A percentile compares a stretch with the other conserved stretches of the same genome.
Conservation (phyloP, 1,140 invertebrate species). For the Euborellia annulipes region DNA sequence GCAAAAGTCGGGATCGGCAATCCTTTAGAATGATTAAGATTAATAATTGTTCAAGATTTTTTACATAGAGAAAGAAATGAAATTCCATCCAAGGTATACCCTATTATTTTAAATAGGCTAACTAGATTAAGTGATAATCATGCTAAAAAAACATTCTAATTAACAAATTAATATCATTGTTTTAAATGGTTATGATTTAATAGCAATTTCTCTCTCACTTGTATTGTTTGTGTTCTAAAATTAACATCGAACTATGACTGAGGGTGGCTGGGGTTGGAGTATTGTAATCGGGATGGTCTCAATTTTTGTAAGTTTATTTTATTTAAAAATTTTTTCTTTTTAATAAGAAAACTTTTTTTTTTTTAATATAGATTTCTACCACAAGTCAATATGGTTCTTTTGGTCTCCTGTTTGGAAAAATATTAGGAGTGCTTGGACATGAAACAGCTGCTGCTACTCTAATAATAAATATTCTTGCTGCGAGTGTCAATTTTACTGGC, state of each 20-base stretch:
- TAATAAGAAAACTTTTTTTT: not conserved
- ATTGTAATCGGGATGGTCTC: slow-evolving; percentile 7
- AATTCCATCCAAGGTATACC: no score
- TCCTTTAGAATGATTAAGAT: no score
- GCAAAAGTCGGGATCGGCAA: no score
- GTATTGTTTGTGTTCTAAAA: no score
- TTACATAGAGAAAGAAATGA: no score
- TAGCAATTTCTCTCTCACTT: no score
- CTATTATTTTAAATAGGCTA: no score
- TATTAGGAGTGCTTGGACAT: slow-evolving; percentile 3
- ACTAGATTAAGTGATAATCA: no score
- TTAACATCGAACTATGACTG: not conserved
- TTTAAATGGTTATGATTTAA: no score
- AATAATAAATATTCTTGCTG: slow-evolving; percentile 9
- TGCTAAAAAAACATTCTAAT: no score
- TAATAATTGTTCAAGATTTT: no score
- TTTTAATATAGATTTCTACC: slow-evolving; percentile 6
- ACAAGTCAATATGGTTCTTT: slow-evolving; percentile 9
- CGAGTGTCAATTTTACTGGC: slow-evolving; percentile 11
- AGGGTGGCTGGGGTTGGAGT: slow-evolving; percentile 11
- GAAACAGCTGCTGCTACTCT: slow-evolving; percentile 8
- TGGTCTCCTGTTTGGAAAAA: slow-evolving; percentile 6
- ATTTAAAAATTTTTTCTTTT: not conserved
- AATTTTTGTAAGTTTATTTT: slow-evolving; percentile 8
- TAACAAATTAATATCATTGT: no score